phyloP scores from a whole-genome alignment of 2,888 invertebrate genomes.

The Yponomeuta plumbellus region DNA sequence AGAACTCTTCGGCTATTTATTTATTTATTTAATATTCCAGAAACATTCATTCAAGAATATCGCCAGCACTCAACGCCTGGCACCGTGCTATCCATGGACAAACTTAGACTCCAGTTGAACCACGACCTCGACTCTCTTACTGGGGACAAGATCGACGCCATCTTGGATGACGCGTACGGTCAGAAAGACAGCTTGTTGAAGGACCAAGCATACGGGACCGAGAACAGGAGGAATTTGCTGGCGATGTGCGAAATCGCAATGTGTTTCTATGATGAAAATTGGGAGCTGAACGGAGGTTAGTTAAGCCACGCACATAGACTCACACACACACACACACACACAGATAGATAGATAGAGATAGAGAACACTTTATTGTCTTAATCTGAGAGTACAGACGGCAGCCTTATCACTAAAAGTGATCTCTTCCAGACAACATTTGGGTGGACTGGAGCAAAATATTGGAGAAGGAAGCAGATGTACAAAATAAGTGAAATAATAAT shows the following conservation, averaged over 20 bases:
- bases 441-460: too few relatives aligned
- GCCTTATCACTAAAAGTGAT: too few relatives aligned
- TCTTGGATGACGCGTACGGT: constrained; percentile 18
- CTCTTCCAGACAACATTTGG: too few relatives aligned
- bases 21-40: neutral
- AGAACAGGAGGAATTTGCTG: constrained; percentile 18
- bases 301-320: neutral
- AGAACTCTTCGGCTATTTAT: too few relatives aligned
- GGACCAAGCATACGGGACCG: neutral
- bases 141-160: constrained; percentile 20
- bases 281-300: constrained; percentile 22
- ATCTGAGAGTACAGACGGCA: too few relatives aligned
- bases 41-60: neutral
- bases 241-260: constrained; percentile 27
- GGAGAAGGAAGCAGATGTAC: too few relatives aligned
- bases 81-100: constrained; percentile 24
- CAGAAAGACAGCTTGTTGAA: constrained; percentile 12
- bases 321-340: too few relatives aligned
- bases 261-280: constrained; percentile 25
- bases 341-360: too few relatives aligned
- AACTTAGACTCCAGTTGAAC: constrained; percentile 25
- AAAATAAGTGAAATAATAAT: too few relatives aligned
- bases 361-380: too few relatives aligned
- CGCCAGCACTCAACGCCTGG: constrained; percentile 19
- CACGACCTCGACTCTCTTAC: constrained; percentile 29